phyloP scores from a whole-genome alignment of 2,113 vertebrate genomes.

The Tetraodon nigroviridis region DNA sequence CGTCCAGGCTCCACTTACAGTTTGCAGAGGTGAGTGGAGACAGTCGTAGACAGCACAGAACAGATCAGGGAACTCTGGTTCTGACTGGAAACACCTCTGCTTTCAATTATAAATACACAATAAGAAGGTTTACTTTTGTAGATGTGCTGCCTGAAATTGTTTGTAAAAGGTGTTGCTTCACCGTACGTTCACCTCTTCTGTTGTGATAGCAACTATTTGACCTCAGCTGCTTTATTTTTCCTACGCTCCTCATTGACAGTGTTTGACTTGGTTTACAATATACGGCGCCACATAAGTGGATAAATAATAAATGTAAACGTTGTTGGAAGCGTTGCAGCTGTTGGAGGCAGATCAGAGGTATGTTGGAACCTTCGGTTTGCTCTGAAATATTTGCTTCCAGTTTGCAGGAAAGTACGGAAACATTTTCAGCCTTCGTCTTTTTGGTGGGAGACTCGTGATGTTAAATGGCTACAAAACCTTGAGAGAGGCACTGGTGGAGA shows the following conservation, averaged over 20 bases:
- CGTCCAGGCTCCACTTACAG: conserved; percentile 38
- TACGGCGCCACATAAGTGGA: not conserved
- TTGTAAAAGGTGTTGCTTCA: not conserved
- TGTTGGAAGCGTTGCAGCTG: not conserved
- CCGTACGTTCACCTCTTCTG: too few species aligned
- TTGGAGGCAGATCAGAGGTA: too few species aligned
- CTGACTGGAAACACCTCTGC: not conserved
- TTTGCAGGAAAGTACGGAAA: conserved; percentile 70
- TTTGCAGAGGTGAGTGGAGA: conserved; percentile 28
- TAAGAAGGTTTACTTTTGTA: not conserved
- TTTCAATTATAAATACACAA: not conserved
- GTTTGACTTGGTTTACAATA: not conserved
- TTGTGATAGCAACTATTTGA: too few species aligned
- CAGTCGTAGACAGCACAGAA: not conserved
- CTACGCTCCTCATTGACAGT: not conserved
- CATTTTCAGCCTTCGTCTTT: conserved; percentile 34
- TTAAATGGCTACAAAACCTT: conserved; percentile 67
- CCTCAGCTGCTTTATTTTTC: too few species aligned
- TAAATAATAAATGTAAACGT: not conserved
- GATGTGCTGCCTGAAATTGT: too few species aligned
- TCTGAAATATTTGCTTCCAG: conserved; percentile 33
- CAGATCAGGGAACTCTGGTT: not conserved
- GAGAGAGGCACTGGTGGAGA: conserved; percentile 73
- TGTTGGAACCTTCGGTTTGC: not conserved
- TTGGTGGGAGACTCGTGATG: conserved; percentile 25